Base-by-base conservation (phyloP, 2,888 invertebrate genomes). In the Gonocerus acuteangulatus region DNA sequence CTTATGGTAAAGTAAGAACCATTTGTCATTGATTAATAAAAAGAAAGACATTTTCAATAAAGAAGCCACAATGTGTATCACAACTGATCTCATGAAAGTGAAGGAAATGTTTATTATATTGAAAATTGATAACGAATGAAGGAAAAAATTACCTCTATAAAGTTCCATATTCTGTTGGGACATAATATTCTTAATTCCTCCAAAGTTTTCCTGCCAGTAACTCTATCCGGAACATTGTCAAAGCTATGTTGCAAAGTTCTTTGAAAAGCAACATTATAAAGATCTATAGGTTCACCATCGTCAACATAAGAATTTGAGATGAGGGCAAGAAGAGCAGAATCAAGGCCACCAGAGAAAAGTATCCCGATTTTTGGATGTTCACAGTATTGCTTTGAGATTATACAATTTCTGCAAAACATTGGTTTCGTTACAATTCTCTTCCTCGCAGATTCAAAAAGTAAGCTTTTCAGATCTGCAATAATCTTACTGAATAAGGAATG, bases 271-370 rank as follows among this genome's bases (percentile, higher is more conserved):
- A 96, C 93, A 79, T 96, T 97, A 32, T 95, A 79, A 18, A 97
- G 80, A 73, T 96, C 95, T 69, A 97, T 91, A 19, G 85, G 79
- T 71, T 87, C 85, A 54, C 78, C 71, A 62, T 70, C 69, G 1
- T 82, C 76, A 16, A 87, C 75, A 74, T 79, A 86, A 76, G 82
- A 82, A 72, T 92, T 80, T 6, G 88, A 85, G 48, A 95, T 71
- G 48, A 85, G 78, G 23, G 96, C 89, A 67, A 99, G 74, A 68
- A 96, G 82, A n/a, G 94, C 85, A 63, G 95, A 96, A 75, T 99
- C 99, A 39, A 99, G 79, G 95, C 96, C 96, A 42, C 97, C 99
- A 65, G 97, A 97, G 78, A 96, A 97, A 67, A 95, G 77, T 61
- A 99, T 77, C 45, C 86, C 90, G 32, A 90, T 76, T 71, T 85